Base-by-base conservation (phyloP, 2,888 invertebrate genomes). In the Sesamia inferens region DNA sequence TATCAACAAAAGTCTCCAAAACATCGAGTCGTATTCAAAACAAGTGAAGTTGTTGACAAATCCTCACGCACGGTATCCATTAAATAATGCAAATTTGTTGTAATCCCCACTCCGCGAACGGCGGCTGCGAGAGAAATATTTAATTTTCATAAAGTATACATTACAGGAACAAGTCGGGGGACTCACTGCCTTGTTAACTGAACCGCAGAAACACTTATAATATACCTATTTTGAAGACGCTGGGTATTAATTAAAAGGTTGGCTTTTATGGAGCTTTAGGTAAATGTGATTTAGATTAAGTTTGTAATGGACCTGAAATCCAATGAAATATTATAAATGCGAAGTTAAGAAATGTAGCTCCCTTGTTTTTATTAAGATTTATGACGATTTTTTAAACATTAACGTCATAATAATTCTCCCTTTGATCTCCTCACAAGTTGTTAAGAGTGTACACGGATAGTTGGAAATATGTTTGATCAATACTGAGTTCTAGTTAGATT, bases 101-200 rank as follows among this genome's bases (percentile, higher is more conserved):
- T 96, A 95, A 95, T 95, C 96, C 95, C 92, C 90, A 90, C 92
- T 92, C 91, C 86, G 90, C 81, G 90, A 90, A 91, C 91, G 88
- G 89, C 89, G 78, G 78, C 90, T 91, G 88, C 87, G 92, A 94
- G 93, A 93, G 94, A 95, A 94, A 95, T 96, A 95, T 96, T 96
- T 95, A 96, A 96, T 96, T 96, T 96, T 96, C 95, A 96, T 95
- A 95, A 95, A 95, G 95, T 95, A 93, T 94, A 93, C 94, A 94
- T 95, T 94, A 94, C 91, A 92, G 88, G 88, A 89, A 91, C 92
- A 91, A 90, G 90, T 88, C 87, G 85, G 89, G 86, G 88, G 88
- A 86, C 88, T 89, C 88, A 86, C 80, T 81, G 79, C 71, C 78
- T 81, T 84, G 87, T 86, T 86, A 87, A 89, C 86, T 79, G 78